These are phyloP conservation scores for Homarus americanus DNA, from an alignment of 1,140 invertebrate species.

Conservation along the genomic window DNA sequence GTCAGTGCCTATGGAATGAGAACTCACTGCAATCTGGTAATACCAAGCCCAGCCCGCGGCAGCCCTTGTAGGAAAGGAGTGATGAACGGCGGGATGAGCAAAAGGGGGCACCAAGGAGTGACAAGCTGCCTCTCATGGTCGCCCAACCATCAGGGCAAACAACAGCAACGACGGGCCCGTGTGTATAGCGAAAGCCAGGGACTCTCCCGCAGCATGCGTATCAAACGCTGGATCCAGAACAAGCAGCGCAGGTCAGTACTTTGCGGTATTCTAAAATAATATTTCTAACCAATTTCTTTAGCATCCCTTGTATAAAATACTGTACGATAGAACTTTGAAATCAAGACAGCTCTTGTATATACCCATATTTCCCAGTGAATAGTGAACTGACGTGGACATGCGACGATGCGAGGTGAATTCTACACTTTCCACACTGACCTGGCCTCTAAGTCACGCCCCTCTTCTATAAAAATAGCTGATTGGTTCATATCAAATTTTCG, in stretches of 20 bases:
- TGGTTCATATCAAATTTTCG: too few relatives aligned
- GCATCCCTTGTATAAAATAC: too few relatives aligned
- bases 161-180: neutral
- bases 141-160: neutral
- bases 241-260: constrained; percentile 37
- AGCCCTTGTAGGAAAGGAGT: neutral
- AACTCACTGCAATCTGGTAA: neutral
- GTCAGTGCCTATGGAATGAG: neutral
- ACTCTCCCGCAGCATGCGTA: constrained; percentile 46
- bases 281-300: neutral
- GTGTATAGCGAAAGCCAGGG: constrained; percentile 28
- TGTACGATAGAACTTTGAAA: too few relatives aligned
- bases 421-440: too few relatives aligned
- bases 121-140: constrained; percentile 14
- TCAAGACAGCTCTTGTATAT: too few relatives aligned
- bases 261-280: too few relatives aligned
- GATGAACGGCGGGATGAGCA: neutral
- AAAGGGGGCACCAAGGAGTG: neutral
- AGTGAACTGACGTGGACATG: too few relatives aligned
- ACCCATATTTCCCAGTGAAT: too few relatives aligned
- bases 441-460: too few relatives aligned
- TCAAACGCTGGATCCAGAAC: constrained; percentile 54
- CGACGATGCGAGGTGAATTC: too few relatives aligned
- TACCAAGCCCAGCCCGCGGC: neutral
- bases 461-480: too few relatives aligned